Percentiles rank a stretch among this genome's conserved stretches.
Evolutionary conservation across 2,113 vertebrate genomes (phyloP).

Genomic region (Scortum barcoo): DNA sequence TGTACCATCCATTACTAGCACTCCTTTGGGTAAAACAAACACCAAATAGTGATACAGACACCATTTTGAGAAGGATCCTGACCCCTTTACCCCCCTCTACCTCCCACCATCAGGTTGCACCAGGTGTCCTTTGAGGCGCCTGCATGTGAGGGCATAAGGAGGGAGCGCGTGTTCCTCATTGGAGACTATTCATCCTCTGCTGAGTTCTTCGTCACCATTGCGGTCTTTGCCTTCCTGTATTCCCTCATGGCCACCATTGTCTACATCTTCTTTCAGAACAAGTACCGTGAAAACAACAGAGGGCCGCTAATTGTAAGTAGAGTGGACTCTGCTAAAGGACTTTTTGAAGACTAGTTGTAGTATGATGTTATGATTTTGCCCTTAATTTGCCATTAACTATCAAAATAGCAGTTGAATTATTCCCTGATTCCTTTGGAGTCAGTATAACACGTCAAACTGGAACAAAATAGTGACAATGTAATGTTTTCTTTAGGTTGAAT

Average conservation of each 20-base stretch:
- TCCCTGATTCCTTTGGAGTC: too few relatives aligned
- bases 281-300: constrained; percentile 94
- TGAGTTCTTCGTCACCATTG: constrained; percentile 97
- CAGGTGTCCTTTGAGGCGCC: constrained; percentile 95
- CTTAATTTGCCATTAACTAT: background rate
- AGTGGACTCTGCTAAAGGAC: background rate
- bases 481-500: background rate
- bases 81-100: background rate
- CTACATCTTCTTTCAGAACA: constrained; percentile 97
- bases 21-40: background rate
- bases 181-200: constrained; percentile 98
- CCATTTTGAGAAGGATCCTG: background rate
- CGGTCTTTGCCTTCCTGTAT: constrained; percentile 97
- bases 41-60: background rate
- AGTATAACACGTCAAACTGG: too few relatives aligned
- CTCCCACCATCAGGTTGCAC: constrained; percentile 87
- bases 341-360: background rate
- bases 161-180: constrained; percentile 90
- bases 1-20: background rate
- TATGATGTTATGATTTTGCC: background rate
- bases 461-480: background rate
- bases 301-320: constrained; percentile 95
- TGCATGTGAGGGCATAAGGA: constrained; percentile 89
- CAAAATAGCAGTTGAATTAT: too few relatives aligned
- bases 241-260: constrained; percentile 93